Evolutionary conservation across 2,797 vertebrate genomes (phyloP).

Genomic region (Vireo griseus): DNA sequence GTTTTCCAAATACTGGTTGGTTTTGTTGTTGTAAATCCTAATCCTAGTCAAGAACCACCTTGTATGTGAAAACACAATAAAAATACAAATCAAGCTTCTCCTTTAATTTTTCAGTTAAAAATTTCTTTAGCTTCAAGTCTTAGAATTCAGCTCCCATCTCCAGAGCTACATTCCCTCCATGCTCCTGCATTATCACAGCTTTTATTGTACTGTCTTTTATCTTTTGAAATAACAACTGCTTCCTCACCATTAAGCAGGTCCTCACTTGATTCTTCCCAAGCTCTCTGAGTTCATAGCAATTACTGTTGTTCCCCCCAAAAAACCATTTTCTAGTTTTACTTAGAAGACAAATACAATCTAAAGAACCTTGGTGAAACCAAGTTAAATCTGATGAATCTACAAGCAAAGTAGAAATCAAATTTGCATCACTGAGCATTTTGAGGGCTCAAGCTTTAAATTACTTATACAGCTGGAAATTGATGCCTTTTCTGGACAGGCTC

Average conservation of each 20-base stretch:
- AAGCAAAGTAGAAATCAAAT: background rate
- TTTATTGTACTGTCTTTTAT: background rate
- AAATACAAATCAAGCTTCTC: background rate
- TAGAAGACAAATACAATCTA: background rate
- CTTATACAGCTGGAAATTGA: background rate
- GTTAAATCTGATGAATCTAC: background rate
- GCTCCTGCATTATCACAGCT: background rate
- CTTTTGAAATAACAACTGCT: background rate
- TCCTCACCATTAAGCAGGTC: background rate
- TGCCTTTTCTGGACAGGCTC: constrained; percentile 21
- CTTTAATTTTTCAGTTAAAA: background rate
- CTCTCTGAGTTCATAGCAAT: background rate
- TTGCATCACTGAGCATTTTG: background rate
- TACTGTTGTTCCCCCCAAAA: fast-evolving
- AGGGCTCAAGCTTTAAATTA: background rate
- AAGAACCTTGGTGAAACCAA: background rate
- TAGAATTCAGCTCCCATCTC: background rate
- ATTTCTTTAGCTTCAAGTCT: background rate
- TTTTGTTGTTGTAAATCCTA: background rate
- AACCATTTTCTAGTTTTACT: background rate
- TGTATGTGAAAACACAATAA: background rate
- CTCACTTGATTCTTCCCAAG: background rate
- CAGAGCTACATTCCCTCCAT: background rate
- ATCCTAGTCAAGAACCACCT: background rate
- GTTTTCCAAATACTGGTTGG: background rate